Percentiles rank a stretch among this genome's conserved stretches.
Conservation (phyloP, 2,113 vertebrate species). For the Erpornis zantholeuca region DNA sequence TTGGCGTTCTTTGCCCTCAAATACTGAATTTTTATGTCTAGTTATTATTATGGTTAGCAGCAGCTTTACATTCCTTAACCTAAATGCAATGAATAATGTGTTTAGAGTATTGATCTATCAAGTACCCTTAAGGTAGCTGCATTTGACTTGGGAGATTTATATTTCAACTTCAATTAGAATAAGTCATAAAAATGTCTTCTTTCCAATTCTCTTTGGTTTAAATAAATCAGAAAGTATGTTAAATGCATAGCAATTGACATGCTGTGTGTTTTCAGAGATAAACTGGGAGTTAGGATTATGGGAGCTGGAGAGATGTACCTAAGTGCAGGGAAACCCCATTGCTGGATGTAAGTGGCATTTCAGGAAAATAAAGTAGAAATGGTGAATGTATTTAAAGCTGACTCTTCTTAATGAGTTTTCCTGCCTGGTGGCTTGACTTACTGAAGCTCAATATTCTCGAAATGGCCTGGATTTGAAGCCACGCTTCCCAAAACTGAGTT, state of each 20-base stretch:
- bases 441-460: not conserved
- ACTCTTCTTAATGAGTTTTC: not conserved
- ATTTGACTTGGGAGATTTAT: not conserved
- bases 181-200: not conserved
- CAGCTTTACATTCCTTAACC: not conserved
- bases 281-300: not conserved
- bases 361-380: not conserved
- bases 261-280: not conserved
- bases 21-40: not conserved
- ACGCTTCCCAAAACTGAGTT: not conserved
- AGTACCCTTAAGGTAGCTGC: not conserved
- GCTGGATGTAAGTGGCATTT: not conserved
- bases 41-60: not conserved
- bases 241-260: not conserved
- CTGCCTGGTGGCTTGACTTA: not conserved
- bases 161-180: not conserved
- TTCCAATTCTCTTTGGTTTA: not conserved
- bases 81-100: not conserved
- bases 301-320: not conserved
- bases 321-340: not conserved
- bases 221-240: not conserved
- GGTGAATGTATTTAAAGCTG: not conserved
- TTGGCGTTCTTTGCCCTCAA: accelerated
- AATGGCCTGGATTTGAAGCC: not conserved
- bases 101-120: not conserved